phyloP scores from a whole-genome alignment of 2,888 invertebrate genomes.

The Ptychoptera albimana region DNA sequence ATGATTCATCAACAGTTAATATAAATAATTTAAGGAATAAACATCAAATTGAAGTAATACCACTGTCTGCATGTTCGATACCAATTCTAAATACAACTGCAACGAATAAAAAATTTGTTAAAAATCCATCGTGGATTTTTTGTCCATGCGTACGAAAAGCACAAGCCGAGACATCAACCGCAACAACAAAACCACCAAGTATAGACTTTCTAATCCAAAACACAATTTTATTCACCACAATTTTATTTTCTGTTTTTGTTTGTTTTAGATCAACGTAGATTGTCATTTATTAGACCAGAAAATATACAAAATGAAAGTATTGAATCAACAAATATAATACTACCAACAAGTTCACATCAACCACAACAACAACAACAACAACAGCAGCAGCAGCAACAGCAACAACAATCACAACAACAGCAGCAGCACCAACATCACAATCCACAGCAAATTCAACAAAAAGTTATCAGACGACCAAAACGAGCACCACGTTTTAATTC shows the following conservation, averaged over 20 bases:
- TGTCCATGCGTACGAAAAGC: too few relatives aligned
- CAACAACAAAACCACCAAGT: too few relatives aligned
- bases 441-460: slow-evolving; percentile 32
- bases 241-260: too few relatives aligned
- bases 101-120: slow-evolving; percentile 7
- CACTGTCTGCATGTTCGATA: slow-evolving; percentile 40
- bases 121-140: too few relatives aligned
- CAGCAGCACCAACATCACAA: slow-evolving; percentile 25
- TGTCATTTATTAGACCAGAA: too few relatives aligned
- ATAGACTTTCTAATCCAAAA: too few relatives aligned
- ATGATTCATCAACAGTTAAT: too few relatives aligned
- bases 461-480: slow-evolving; percentile 22
- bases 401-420: slow-evolving; percentile 10
- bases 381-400: slow-evolving; percentile 4
- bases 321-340: neutral
- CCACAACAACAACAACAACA: neutral
- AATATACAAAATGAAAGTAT: too few relatives aligned
- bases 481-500: slow-evolving; percentile 53
- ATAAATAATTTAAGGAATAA: slow-evolving; percentile 10
- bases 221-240: too few relatives aligned
- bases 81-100: slow-evolving; percentile 22
- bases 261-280: too few relatives aligned
- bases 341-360: neutral
- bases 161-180: too few relatives aligned
- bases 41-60: slow-evolving; percentile 43